Percentiles rank a stretch among this genome's conserved stretches.
phyloP scores from a whole-genome alignment of 1,140 invertebrate genomes.

The Potamilus streckersoni region DNA sequence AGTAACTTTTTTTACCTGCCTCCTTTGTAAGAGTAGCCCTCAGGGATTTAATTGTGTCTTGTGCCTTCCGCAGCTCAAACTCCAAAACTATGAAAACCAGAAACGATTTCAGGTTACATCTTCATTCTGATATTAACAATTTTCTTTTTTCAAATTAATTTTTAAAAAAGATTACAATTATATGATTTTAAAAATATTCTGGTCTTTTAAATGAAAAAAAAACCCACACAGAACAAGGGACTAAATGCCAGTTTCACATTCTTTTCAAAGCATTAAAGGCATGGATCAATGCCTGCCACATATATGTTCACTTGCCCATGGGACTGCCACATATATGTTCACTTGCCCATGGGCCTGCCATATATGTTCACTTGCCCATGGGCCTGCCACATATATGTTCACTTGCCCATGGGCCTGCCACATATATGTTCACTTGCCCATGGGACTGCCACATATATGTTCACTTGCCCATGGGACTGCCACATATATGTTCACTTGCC shows the following conservation, averaged over 20 bases:
- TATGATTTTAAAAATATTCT: background rate
- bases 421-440: too few species aligned
- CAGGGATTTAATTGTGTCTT: constrained; percentile 85
- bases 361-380: too few species aligned
- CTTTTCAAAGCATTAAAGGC: too few species aligned
- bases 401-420: too few species aligned
- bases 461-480: too few species aligned
- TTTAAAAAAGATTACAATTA: background rate
- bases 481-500: too few species aligned
- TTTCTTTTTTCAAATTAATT: background rate
- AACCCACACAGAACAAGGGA: background rate
- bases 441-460: too few species aligned
- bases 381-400: too few species aligned
- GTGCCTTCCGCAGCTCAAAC: constrained; percentile 90
- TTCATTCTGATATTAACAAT: background rate
- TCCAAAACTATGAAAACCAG: constrained; percentile 75
- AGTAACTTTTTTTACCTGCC: constrained; percentile 54
- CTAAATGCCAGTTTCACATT: background rate
- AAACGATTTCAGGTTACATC: background rate
- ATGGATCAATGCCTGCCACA: too few species aligned
- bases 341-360: too few species aligned
- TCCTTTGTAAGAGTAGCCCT: constrained; percentile 81
- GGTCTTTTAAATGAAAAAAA: background rate
- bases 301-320: too few species aligned
- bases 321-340: too few species aligned